phyloP scores from a whole-genome alignment of 2,888 invertebrate species.

The Platerodrilus igneus region DNA sequence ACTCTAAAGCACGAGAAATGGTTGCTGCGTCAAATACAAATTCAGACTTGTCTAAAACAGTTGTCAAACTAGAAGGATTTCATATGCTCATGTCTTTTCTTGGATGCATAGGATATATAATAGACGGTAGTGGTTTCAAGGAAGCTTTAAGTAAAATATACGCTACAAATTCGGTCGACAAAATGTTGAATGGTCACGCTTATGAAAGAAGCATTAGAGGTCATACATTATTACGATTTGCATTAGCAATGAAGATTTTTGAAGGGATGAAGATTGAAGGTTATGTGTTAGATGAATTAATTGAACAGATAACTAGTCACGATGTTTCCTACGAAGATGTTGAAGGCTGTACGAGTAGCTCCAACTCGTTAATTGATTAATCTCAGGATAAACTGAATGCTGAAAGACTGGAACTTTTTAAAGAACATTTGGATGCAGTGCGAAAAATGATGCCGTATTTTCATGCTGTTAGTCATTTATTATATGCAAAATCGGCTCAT shows the following conservation, averaged over 20 bases:
- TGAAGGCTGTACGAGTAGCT: slow-evolving; percentile 25
- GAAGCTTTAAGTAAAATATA: slow-evolving; percentile 30
- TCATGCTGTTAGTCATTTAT: too few relatives aligned
- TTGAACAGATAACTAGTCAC: slow-evolving; percentile 31
- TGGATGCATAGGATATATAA: slow-evolving; percentile 33
- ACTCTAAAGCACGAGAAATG: slow-evolving; percentile 36
- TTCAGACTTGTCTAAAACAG: slow-evolving; percentile 14
- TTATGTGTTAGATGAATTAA: slow-evolving; percentile 25
- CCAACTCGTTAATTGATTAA: slow-evolving; percentile 8
- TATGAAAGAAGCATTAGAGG: slow-evolving; percentile 29
- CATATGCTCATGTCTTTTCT: slow-evolving; percentile 36
- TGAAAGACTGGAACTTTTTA: too few relatives aligned
- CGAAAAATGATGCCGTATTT: too few relatives aligned
- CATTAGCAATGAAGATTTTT: slow-evolving; percentile 26
- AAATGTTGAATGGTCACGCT: slow-evolving; percentile 33
- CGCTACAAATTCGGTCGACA: slow-evolving; percentile 30
- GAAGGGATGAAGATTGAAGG: slow-evolving; percentile 20
- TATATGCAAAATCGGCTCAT: too few relatives aligned
- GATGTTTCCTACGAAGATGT: slow-evolving; percentile 27
- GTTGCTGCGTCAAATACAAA: slow-evolving; percentile 21
- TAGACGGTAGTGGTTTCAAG: slow-evolving; percentile 38
- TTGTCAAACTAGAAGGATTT: slow-evolving; percentile 35
- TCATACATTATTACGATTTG: slow-evolving; percentile 12
- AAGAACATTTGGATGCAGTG: too few relatives aligned
- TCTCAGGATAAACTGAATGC: slow-evolving; percentile 26